phyloP scores from a whole-genome alignment of 2,888 invertebrate genomes.

The Napeogenes inachia region DNA sequence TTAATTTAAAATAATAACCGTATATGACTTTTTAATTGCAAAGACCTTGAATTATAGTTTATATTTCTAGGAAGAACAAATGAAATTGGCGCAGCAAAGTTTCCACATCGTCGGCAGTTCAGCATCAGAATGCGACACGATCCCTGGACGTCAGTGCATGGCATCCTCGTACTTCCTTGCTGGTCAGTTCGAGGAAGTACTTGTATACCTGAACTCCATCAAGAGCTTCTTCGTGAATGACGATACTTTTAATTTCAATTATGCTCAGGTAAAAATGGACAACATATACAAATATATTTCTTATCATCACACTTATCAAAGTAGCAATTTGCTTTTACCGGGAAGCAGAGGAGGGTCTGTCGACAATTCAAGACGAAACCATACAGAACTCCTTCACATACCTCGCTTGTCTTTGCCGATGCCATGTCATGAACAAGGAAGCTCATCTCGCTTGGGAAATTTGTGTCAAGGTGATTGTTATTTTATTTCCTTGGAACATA shows the following conservation, averaged over 20 bases:
- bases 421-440: constrained; percentile 86
- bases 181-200: constrained; percentile 96
- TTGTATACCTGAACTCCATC: constrained; percentile 97
- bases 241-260: constrained; percentile 92
- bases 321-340: constrained; percentile 94
- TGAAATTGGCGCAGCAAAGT: constrained; percentile 97
- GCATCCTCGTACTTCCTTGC: constrained; percentile 97
- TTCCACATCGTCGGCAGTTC: constrained; percentile 98
- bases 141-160: constrained; percentile 98
- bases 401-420: neutral
- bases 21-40: no score
- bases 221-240: constrained; percentile 96
- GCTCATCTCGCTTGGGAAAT: constrained; percentile 93
- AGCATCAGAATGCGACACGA: constrained; percentile 97
- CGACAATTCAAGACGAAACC: constrained; percentile 89
- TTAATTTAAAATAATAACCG: no score
- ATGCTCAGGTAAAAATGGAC: constrained; percentile 79
- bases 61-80: constrained; percentile 84
- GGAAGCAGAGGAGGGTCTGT: constrained; percentile 95
- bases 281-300: neutral
- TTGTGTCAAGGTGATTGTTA: constrained; percentile 53
- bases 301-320: constrained; percentile 61
- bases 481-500: no score
- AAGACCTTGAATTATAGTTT: neutral
- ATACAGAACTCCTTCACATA: neutral